A percentile compares a stretch with the other conserved stretches of the same genome.
Evolutionary conservation across 2,113 vertebrate genomes (phyloP).

Genomic region (Australoheros scitulus): DNA sequence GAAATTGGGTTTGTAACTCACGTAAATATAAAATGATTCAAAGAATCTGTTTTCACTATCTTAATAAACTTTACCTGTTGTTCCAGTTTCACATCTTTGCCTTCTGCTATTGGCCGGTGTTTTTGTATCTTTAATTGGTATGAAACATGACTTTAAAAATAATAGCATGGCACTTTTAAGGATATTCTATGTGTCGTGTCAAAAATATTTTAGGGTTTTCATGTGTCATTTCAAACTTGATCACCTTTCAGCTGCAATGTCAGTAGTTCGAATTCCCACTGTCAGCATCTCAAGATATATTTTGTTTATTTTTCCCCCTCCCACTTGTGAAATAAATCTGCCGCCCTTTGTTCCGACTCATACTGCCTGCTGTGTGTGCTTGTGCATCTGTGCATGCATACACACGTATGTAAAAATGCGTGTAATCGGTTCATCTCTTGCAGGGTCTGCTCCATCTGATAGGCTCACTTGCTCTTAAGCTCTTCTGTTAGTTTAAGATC

Average conservation of each 20-base stretch:
- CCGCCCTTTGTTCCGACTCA: background rate
- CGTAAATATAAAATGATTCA: background rate
- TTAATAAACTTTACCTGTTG: background rate
- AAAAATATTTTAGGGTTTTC: background rate
- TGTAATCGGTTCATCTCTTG: constrained; percentile 43
- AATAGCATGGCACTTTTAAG: background rate
- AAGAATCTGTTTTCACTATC: rapidly evolving
- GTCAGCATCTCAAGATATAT: background rate
- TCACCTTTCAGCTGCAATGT: background rate
- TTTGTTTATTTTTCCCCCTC: background rate
- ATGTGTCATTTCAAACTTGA: background rate
- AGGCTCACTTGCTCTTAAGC: constrained; percentile 24
- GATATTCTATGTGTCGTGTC: background rate
- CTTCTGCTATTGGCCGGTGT: background rate
- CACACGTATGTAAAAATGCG: constrained; percentile 17
- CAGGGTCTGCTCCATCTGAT: constrained; percentile 17
- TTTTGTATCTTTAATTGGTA: too few species aligned
- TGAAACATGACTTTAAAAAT: too few species aligned
- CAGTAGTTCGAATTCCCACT: background rate
- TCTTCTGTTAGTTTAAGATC: constrained; percentile 66
- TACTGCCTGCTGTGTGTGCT: background rate
- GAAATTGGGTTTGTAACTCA: too few species aligned
- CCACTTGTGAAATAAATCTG: background rate
- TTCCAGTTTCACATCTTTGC: background rate
- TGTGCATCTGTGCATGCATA: constrained; percentile 9